Conservation (phyloP, 2,113 vertebrate species). For the Romanogobio albipinnatus region DNA sequence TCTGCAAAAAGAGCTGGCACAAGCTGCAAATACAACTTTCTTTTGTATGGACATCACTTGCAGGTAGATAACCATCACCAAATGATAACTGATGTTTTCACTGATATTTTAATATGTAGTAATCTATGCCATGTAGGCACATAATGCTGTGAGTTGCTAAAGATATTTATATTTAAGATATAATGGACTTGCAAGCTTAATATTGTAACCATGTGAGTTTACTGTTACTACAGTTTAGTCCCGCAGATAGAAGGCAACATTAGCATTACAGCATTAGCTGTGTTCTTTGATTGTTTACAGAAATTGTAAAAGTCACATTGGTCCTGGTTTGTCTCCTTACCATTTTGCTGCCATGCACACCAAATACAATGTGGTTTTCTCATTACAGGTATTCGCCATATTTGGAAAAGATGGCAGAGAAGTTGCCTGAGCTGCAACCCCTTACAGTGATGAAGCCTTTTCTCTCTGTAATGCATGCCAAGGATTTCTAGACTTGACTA, state of each 20-base stretch:
- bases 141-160: background rate
- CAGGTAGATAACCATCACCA: background rate
- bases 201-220: background rate
- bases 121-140: background rate
- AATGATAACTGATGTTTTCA: background rate
- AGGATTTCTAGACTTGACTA: too few species aligned
- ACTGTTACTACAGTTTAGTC: background rate
- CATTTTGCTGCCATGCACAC: background rate
- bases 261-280: too few species aligned
- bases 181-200: background rate
- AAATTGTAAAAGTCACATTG: background rate
- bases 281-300: background rate
- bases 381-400: constrained; percentile 22
- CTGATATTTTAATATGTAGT: background rate
- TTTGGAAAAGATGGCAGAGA: constrained; percentile 30
- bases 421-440: constrained; percentile 5
- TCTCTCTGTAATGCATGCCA: background rate
- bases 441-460: constrained; percentile 1
- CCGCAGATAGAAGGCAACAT: too few species aligned
- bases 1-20: background rate
- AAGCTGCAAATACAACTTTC: background rate
- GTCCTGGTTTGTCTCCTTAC: background rate
- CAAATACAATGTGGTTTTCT: background rate
- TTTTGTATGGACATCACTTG: constrained; percentile 10
- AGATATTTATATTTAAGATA: background rate